A percentile compares a stretch with the other conserved stretches of the same genome.
These are phyloP conservation scores for Oscheius sp. DNA, from an alignment of 2,888 invertebrate species.

Conservation along the genomic window DNA sequence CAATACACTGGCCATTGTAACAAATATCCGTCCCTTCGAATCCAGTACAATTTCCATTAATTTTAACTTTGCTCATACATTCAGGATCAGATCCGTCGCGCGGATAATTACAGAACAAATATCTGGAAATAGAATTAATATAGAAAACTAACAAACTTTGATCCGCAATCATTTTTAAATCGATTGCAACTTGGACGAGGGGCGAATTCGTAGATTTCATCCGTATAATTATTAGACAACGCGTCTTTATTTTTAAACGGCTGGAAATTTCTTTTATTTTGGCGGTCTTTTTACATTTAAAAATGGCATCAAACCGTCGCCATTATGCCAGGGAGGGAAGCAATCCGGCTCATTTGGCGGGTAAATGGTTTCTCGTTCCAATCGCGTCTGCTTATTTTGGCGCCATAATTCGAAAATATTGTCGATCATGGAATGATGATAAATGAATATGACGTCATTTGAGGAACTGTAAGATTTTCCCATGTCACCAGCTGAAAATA, in stretches of 20 bases:
- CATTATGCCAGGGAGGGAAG: conserved; percentile 63
- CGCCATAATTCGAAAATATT: conserved; percentile 73
- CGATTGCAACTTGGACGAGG: conserved; percentile 57
- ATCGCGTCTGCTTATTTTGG: conserved; percentile 53
- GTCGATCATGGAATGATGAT: conserved; percentile 74
- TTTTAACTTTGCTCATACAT: conserved; percentile 65
- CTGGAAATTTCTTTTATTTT: conserved; percentile 27
- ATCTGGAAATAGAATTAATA: conserved; percentile 49
- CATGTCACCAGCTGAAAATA: conserved; percentile 62
- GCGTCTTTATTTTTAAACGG: conserved; percentile 53
- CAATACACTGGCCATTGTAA: conserved; percentile 60
- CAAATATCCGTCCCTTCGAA: conserved; percentile 65
- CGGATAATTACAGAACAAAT: conserved; percentile 66
- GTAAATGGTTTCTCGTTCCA: conserved; percentile 59
- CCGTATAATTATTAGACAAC: conserved; percentile 66
- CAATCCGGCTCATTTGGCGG: conserved; percentile 57
- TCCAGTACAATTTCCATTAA: conserved; percentile 67
- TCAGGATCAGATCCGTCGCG: conserved; percentile 41
- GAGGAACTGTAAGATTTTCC: conserved; percentile 67
- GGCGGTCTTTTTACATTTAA: conserved; percentile 38
- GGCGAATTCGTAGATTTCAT: conserved; percentile 65
- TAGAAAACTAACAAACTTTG: conserved; percentile 41
- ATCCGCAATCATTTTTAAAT: conserved; percentile 48
- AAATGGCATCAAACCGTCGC: conserved; percentile 62
- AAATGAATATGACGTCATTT: conserved; percentile 74